Evolutionary conservation across 2,113 vertebrate genomes (phyloP).

Genomic region (Silurus meridionalis): DNA sequence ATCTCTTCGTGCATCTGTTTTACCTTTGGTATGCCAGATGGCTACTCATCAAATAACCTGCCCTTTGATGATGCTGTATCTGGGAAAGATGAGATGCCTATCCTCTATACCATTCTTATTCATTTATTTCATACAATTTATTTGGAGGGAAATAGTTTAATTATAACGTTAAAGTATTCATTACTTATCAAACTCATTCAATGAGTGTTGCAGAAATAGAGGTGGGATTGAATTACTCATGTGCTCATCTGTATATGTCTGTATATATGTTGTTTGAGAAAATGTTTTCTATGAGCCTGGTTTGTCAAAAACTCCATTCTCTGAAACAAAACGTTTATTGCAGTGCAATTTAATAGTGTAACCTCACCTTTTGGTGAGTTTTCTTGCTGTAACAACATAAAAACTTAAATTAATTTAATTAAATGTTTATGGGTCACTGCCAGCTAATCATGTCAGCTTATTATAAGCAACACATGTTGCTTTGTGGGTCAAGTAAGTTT

Average conservation of each 20-base stretch:
- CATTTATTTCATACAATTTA: not conserved
- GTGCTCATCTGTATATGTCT: not conserved
- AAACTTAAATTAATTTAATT: not conserved
- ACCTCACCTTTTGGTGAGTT: not conserved
- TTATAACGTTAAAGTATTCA: not conserved
- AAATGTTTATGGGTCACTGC: not conserved
- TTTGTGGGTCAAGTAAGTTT: not conserved
- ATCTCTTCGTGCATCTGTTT: not conserved
- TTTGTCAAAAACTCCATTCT: not conserved
- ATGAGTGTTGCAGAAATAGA: not conserved
- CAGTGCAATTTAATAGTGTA: not conserved
- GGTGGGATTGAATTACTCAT: not conserved
- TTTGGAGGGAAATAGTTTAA: not conserved
- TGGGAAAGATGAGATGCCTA: not conserved
- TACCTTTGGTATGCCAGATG: slow-evolving; percentile 3
- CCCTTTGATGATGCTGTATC: not conserved
- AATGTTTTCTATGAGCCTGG: not conserved
- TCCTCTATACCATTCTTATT: not conserved
- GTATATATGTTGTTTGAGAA: not conserved
- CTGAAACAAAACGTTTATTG: not conserved
- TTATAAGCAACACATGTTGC: not conserved
- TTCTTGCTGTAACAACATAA: not conserved
- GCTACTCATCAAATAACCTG: not conserved
- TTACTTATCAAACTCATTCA: not conserved
- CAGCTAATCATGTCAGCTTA: not conserved